Percentiles rank a stretch among this genome's conserved stretches.
These are phyloP conservation scores for Stegastes partitus DNA, from an alignment of 2,113 vertebrate species.

Conservation along the genomic window DNA sequence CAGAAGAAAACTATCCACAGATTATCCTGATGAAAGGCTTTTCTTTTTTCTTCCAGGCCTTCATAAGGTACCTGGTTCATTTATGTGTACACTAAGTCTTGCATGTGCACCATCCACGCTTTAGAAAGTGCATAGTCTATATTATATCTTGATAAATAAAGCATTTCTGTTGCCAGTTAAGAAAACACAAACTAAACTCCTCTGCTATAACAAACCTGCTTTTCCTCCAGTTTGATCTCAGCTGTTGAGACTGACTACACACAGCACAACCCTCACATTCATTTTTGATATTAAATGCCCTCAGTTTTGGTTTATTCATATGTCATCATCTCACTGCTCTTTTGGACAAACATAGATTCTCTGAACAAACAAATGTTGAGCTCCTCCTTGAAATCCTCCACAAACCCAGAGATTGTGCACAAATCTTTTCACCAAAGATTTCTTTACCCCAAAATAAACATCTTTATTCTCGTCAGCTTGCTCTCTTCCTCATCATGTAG, in stretches of 20 bases:
- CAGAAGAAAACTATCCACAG: too few species aligned
- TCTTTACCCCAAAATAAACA: neutral
- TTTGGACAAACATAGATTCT: neutral
- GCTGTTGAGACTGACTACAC: neutral
- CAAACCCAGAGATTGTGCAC: neutral
- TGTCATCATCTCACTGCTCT: neutral
- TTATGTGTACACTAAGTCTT: neutral
- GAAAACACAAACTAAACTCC: neutral
- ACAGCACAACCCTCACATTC: neutral
- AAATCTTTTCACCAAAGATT: neutral
- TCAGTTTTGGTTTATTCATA: neutral
- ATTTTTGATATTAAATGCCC: neutral
- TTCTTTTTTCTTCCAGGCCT: too few species aligned
- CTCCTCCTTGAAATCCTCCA: neutral
- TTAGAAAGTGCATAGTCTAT: neutral
- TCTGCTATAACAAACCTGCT: too few species aligned
- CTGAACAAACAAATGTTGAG: neutral
- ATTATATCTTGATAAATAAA: neutral
- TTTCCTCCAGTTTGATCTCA: neutral
- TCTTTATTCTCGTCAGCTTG: neutral
- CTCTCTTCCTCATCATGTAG: neutral
- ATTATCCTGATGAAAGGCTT: too few species aligned
- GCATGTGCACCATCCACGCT: neutral
- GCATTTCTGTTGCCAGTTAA: neutral
- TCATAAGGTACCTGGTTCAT: too few species aligned